A percentile compares a stretch with the other conserved stretches of the same genome.
These are phyloP conservation scores for Serilophus lunatus DNA, from an alignment of 2,113 vertebrate species.

Conservation along the genomic window DNA sequence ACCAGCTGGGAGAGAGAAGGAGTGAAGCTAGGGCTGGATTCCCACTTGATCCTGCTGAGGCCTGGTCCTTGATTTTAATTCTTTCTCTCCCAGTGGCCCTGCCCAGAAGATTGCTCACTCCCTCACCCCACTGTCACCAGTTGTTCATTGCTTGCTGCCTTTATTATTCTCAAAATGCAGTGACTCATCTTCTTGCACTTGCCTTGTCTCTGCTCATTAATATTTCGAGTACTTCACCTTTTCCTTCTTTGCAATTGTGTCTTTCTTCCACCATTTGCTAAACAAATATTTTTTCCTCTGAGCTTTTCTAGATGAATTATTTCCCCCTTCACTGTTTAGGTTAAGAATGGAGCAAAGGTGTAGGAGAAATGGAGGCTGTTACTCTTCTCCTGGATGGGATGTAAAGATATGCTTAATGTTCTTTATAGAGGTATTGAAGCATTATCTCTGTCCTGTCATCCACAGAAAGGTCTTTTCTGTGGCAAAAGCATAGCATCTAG, in stretches of 20 bases:
- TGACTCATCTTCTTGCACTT: slow-evolving; percentile 2
- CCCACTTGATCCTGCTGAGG: accelerated
- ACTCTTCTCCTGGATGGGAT: background rate
- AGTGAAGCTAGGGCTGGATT: background rate
- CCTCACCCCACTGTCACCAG: slow-evolving; percentile 28
- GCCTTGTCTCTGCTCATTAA: background rate
- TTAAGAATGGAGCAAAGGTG: background rate
- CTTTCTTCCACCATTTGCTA: background rate
- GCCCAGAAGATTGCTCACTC: background rate
- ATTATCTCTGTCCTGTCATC: accelerated
- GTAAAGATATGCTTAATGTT: background rate
- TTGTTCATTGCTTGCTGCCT: background rate
- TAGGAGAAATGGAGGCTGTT: background rate
- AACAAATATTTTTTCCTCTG: background rate
- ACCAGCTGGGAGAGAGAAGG: background rate
- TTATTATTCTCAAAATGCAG: background rate
- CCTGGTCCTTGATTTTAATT: background rate
- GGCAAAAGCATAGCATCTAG: background rate
- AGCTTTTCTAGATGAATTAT: background rate
- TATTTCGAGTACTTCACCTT: background rate
- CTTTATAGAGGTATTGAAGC: background rate
- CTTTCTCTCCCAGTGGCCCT: background rate
- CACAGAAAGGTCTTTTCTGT: background rate
- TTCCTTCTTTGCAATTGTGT: background rate
- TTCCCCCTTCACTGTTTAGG: background rate